Evolutionary conservation across 1,140 invertebrate genomes (phyloP).

Genomic region (Zaprionus camerounensis): DNA sequence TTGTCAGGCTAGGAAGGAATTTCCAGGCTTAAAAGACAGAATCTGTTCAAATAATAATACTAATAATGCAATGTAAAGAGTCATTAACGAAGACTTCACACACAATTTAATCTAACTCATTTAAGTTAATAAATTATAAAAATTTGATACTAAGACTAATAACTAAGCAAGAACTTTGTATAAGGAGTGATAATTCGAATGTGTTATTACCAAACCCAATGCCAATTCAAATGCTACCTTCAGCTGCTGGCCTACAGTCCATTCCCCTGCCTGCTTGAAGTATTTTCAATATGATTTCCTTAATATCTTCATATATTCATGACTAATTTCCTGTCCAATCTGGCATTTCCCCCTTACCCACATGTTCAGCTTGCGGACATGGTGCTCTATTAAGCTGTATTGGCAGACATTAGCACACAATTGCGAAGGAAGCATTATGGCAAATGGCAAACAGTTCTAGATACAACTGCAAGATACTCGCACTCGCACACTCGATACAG

Average conservation of each 20-base stretch:
- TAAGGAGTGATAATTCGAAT: background rate
- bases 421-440: slow-evolving; percentile 37
- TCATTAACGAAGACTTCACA: background rate
- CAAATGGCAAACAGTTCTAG: slow-evolving; percentile 33
- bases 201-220: background rate
- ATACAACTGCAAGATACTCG: slow-evolving; percentile 19
- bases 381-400: slow-evolving; percentile 16
- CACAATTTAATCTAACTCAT: background rate
- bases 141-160: background rate
- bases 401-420: slow-evolving; percentile 40
- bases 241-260: background rate
- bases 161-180: background rate
- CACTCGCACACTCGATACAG: slow-evolving; percentile 12
- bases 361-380: no score
- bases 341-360: background rate
- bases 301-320: background rate
- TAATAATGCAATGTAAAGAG: background rate
- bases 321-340: slow-evolving; percentile 21
- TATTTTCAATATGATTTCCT: background rate
- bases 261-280: background rate
- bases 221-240: background rate
- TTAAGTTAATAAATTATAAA: background rate
- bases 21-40: no score
- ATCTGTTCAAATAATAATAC: no score
- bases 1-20: no score